Conservation (phyloP, 2,888 invertebrate genomes). For the Xanthorhoe designata region DNA sequence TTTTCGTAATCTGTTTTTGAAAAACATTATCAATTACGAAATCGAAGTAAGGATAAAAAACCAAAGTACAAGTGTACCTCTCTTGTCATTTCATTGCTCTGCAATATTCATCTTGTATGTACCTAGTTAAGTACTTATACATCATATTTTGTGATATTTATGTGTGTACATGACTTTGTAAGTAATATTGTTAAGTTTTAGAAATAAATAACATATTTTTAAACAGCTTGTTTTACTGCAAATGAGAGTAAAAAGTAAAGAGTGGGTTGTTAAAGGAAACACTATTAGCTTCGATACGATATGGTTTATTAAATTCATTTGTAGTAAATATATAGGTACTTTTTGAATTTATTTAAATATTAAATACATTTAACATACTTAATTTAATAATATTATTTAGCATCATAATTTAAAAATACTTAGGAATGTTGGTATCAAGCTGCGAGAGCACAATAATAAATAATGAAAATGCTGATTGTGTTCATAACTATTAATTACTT, state of each 20-base stretch:
- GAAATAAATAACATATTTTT: constrained; percentile 58
- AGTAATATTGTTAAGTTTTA: constrained; percentile 67
- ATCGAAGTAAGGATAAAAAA: constrained; percentile 19
- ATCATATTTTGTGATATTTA: constrained; percentile 60
- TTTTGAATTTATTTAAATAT: background rate
- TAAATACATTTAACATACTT: background rate
- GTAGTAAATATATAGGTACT: background rate
- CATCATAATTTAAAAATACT: background rate
- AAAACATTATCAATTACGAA: constrained; percentile 8
- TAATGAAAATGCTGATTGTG: no score
- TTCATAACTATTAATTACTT: no score
- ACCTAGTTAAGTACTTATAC: constrained; percentile 43
- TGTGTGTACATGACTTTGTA: constrained; percentile 54
- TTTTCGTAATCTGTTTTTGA: background rate
- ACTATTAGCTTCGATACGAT: constrained; percentile 33
- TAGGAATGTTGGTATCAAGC: background rate
- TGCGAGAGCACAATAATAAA: no score
- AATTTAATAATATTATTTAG: background rate
- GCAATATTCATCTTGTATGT: constrained; percentile 41
- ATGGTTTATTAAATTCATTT: constrained; percentile 36
- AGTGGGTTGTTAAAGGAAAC: background rate
- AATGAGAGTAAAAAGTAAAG: background rate
- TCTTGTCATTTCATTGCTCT: constrained; percentile 50
- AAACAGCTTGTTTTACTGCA: constrained; percentile 6
- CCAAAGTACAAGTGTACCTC: constrained; percentile 45